Conservation (phyloP, 1,140 invertebrate species). For the Stegodyphus mimosarum region DNA sequence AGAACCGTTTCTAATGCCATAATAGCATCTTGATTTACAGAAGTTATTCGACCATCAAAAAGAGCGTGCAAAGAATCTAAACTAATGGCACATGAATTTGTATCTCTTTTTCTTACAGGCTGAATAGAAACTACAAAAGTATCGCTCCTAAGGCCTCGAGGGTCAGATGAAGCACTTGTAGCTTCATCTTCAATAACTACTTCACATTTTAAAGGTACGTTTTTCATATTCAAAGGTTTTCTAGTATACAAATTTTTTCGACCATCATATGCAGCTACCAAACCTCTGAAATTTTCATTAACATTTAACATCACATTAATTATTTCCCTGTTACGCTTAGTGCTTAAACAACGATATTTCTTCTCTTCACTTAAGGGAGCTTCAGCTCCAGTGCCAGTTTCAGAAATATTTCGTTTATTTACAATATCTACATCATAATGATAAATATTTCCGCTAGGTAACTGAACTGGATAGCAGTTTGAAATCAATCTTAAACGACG, state of each 20-base stretch:
- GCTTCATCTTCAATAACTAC: constrained; percentile 2
- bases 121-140: constrained; percentile 40
- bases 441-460: constrained; percentile 39
- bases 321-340: constrained; percentile 37
- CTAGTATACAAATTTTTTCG: constrained; percentile 49
- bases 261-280: constrained; percentile 53
- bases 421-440: constrained; percentile 55
- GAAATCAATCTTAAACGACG: constrained; percentile 9
- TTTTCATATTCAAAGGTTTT: constrained; percentile 4
- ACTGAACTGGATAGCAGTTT: constrained; percentile 24
- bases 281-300: constrained; percentile 4
- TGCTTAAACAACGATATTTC: constrained; percentile 39
- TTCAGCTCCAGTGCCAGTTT: background rate
- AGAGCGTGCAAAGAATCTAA: constrained; percentile 46
- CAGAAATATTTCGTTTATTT: constrained; percentile 6
- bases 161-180: background rate
- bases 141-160: background rate
- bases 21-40: constrained; percentile 46
- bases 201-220: background rate
- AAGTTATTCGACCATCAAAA: background rate
- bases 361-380: background rate
- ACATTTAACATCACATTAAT: constrained; percentile 6
- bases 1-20: constrained; percentile 59
- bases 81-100: constrained; percentile 28
- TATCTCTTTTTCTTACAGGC: constrained; percentile 35